Conservation (phyloP, 2,113 vertebrate genomes). For the Phrynosoma platyrhinos region DNA sequence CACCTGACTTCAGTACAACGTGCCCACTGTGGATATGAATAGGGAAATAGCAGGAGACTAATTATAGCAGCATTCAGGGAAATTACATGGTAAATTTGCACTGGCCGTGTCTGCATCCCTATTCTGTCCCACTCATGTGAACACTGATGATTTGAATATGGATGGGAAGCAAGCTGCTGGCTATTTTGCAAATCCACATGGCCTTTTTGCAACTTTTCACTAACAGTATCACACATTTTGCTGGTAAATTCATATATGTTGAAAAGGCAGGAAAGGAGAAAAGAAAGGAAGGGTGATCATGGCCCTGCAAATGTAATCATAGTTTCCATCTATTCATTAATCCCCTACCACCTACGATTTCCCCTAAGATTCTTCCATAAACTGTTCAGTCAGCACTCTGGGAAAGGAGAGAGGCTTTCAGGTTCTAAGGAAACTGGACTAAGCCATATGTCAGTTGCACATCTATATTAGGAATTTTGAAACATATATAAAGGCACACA, state of each 20-base stretch:
- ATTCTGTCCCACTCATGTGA: conserved; percentile 1
- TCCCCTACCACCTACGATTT: background rate
- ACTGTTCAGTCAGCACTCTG: background rate
- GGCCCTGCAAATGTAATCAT: background rate
- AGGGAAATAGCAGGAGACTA: conserved; percentile 40
- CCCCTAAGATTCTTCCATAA: background rate
- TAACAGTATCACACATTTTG: background rate
- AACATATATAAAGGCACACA: too few species aligned
- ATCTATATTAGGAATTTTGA: too few species aligned
- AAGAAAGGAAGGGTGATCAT: background rate
- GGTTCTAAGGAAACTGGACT: too few species aligned
- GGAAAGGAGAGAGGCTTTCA: too few species aligned
- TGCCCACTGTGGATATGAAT: conserved; percentile 31
- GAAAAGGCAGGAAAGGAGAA: background rate
- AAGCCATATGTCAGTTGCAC: too few species aligned
- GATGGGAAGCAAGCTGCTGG: conserved; percentile 17
- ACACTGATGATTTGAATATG: conserved; percentile 24
- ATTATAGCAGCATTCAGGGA: conserved; percentile 31
- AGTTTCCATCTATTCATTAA: background rate
- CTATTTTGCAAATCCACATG: background rate
- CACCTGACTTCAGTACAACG: conserved; percentile 25
- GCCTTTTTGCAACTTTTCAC: conserved; percentile 1
- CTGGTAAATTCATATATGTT: background rate
- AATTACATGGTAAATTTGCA: conserved; percentile 39
- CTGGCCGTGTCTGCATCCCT: conserved; percentile 8